A percentile compares a stretch with the other conserved stretches of the same genome.
These are phyloP conservation scores for Spizaetus ornatus DNA, from an alignment of 2,113 vertebrate species.

Conservation along the genomic window DNA sequence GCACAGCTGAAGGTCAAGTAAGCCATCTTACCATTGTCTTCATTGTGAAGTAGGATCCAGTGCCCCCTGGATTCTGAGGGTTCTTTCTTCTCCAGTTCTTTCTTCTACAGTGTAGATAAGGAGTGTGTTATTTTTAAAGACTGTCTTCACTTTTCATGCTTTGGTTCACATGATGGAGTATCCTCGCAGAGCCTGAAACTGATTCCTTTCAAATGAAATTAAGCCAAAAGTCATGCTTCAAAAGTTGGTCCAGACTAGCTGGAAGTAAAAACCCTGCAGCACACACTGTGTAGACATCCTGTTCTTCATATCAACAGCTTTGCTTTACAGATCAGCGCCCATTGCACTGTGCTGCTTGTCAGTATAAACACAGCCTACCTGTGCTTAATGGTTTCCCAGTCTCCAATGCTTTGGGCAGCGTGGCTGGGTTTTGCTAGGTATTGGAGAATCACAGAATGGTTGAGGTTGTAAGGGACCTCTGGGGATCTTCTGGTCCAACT, in stretches of 20 bases:
- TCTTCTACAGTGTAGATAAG: background rate
- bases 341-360: background rate
- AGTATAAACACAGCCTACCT: background rate
- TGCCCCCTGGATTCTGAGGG: background rate
- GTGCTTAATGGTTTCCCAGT: background rate
- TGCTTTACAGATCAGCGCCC: background rate
- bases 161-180: background rate
- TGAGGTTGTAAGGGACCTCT: background rate
- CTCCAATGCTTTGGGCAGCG: background rate
- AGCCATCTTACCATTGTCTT: background rate
- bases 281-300: background rate
- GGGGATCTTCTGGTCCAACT: background rate
- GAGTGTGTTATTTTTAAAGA: background rate
- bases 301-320: background rate
- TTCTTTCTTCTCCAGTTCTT: background rate
- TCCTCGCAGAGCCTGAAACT: background rate
- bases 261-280: background rate
- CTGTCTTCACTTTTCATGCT: background rate
- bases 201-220: background rate
- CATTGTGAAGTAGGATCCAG: background rate
- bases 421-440: background rate
- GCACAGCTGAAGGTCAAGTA: background rate
- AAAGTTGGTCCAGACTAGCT: background rate
- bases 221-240: background rate
- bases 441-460: no score